Conservation (phyloP, 2,113 vertebrate species). For the Urocolius indicus region DNA sequence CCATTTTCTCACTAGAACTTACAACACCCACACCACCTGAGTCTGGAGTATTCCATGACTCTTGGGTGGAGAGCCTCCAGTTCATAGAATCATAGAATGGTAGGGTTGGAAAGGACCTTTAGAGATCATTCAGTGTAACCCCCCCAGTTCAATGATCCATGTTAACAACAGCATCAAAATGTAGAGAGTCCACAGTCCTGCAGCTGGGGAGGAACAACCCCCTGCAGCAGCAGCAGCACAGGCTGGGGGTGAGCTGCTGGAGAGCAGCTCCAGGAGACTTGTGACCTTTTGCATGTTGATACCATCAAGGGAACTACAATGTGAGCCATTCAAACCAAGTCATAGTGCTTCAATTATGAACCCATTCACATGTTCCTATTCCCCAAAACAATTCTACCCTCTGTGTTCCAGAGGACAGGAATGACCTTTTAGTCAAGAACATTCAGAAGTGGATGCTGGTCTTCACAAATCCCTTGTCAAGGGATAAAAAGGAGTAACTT, state of each 20-base stretch:
- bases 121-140: too few relatives aligned
- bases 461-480: background rate
- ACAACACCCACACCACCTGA: background rate
- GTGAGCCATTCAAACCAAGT: background rate
- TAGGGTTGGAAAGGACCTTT: background rate
- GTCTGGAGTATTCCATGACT: too few relatives aligned
- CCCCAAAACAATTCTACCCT: background rate
- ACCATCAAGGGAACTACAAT: background rate
- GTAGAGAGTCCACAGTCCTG: too few relatives aligned
- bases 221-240: too few relatives aligned
- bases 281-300: conserved; percentile 8
- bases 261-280: too few relatives aligned
- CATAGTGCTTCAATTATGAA: background rate
- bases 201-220: too few relatives aligned
- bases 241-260: too few relatives aligned
- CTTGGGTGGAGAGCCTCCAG: background rate
- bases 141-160: too few relatives aligned
- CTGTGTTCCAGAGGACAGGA: background rate
- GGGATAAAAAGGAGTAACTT: background rate
- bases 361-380: background rate
- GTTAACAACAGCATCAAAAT: too few relatives aligned
- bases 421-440: background rate
- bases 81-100: background rate
- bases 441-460: background rate
- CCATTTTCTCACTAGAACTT: background rate